These are phyloP conservation scores for Sisyra terminalis DNA, from an alignment of 2,888 invertebrate genomes.

Conservation along the genomic window DNA sequence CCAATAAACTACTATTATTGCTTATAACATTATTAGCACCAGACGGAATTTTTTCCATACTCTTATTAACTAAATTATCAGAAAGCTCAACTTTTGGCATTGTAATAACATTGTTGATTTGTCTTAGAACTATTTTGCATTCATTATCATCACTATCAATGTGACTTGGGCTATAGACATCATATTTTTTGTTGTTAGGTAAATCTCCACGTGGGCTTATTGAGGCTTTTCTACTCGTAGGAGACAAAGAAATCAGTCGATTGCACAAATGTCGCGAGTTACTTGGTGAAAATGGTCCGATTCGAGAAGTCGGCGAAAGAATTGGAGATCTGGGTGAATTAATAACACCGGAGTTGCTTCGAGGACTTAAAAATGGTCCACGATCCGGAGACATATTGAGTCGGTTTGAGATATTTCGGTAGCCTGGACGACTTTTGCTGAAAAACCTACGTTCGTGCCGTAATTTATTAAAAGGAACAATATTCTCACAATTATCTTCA, in stretches of 20 bases:
- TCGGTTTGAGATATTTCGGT: not conserved
- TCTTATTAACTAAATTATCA: slow-evolving; percentile 1
- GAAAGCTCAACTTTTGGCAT: slow-evolving; percentile 7
- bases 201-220: slow-evolving; percentile 26
- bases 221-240: slow-evolving; percentile 20
- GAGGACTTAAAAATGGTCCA: slow-evolving; percentile 22
- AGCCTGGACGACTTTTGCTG: slow-evolving; percentile 17
- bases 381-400: not conserved
- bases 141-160: slow-evolving; percentile 27
- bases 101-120: slow-evolving; percentile 17
- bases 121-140: slow-evolving; percentile 23
- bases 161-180: slow-evolving; percentile 25
- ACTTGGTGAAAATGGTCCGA: slow-evolving; percentile 24
- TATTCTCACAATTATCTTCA: slow-evolving; percentile 53
- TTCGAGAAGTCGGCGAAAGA: slow-evolving; percentile 26
- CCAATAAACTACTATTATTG: not conserved
- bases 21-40: not conserved
- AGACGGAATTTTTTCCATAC: not conserved
- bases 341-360: slow-evolving; percentile 17
- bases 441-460: slow-evolving; percentile 26
- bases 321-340: slow-evolving; percentile 21
- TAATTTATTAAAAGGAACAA: slow-evolving; percentile 45
- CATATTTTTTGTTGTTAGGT: slow-evolving; percentile 25
- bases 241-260: slow-evolving; percentile 14
- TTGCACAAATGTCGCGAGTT: slow-evolving; percentile 22